Evolutionary conservation across 2,113 vertebrate species (phyloP), one percentile per base, ranked within the genome.

Genomic region (Chamaea fasciata): DNA sequence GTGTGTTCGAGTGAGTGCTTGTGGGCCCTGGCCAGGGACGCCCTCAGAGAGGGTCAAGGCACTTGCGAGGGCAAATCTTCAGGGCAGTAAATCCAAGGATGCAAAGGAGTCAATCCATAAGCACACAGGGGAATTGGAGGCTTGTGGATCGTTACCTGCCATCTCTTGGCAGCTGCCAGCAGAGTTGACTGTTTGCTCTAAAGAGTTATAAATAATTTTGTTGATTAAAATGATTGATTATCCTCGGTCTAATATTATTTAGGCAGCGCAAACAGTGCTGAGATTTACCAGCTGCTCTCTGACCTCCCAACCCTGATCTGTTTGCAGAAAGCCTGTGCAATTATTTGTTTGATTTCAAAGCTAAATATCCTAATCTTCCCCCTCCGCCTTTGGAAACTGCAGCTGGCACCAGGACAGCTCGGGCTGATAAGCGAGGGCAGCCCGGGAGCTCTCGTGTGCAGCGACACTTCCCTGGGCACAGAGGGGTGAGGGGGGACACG

Each of bases 301-400:
- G 93, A 96, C 94, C 94, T 96, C 85, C 92, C 90, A 81, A 44
- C 79, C 90, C 76, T 9, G 33, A 56, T 88, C 88, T 95, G 96
- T 95, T 97, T 96, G 90, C 85, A 75, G 53, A 88, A 77, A 88
- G 71, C 68, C 93, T 77, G 47, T 55, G 85, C 79, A 92, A 95
- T 95, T 96, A 95, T 92, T 96, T 95, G 95, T 93, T 94, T 92
- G 94, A 88, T 95, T 96, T 90, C 69, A 31, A 89, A 94, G 75
- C 82, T 92, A 94, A 96, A 95, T 83, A 93, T 18, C 13, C 49
- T 83, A 77, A 90, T 94, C 90, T 90, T 50, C 76, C n/a, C 65
- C 83, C 37, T 84, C 49, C 13, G 62, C 31, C 74, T 83, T 46
- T 6, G 68, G 31, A 44, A 70, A 23, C 24, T 41, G 55, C 55